Base-by-base conservation (phyloP, 2,113 vertebrate genomes). In the Mustela nigripes region DNA sequence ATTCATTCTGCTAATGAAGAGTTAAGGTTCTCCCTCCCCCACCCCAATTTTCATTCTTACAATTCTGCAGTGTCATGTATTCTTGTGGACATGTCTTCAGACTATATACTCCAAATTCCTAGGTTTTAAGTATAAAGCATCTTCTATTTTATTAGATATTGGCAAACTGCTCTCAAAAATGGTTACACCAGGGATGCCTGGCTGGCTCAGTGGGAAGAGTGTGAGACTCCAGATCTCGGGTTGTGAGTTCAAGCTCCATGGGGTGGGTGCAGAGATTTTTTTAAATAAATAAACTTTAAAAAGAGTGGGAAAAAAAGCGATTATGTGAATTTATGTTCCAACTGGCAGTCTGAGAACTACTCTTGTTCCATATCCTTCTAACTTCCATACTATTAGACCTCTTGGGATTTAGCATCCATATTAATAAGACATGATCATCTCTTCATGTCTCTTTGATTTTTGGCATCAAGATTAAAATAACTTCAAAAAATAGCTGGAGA, bases 381-480 rank as follows among this genome's bases (percentile, higher is more conserved):
- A 93, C 81, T 81, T 95, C 93, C 93, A 89, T 31, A 81, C 15
- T 33, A 39, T 65, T 79, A 88, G 60, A 76, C 19, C 63, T 92
- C 50, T 67, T 81, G 76, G 71, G 42, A 95, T 90, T 92, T 81
- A 81, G n/a, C 33, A 81, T 60, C 39, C 92, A 45, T 65, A 28
- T 58, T 92, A 19, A 12, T 45, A 91, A 93, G 22, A 69, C 11
- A 86, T 88, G 79, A 88, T 73, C 53, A 14, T 89, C 33, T 89
- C 39, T 71, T 87, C 36, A 28, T 21, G 10, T 80, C 79, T 28
- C 22, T 69, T 94, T 81, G 58, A 92, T 80, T 88, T 94, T 78
- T 76, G 62, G 53, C 15, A 87, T 92, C 42, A 58, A 73, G 45
- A 79, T 92, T 63, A 96, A 88, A 94, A 91, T 69, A 94, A 83